A percentile compares a stretch with the other conserved stretches of the same genome.
Conservation (phyloP, 2,113 vertebrate genomes). For the Rhinoptilus africanus region DNA sequence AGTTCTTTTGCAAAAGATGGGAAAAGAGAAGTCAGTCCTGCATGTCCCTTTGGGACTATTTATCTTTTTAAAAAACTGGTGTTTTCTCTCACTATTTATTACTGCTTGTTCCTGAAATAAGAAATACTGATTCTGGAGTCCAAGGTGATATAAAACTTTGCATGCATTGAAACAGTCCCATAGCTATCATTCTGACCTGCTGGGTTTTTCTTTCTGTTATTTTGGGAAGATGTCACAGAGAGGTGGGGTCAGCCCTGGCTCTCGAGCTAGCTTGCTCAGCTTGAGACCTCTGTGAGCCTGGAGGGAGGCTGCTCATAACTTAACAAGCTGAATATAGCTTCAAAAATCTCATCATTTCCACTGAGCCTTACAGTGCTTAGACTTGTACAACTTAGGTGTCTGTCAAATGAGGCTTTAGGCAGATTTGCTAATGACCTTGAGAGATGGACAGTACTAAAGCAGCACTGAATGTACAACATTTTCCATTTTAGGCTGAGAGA, state of each 20-base stretch:
- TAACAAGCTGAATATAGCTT: background rate
- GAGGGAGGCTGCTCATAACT: background rate
- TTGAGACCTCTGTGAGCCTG: background rate
- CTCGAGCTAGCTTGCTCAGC: background rate
- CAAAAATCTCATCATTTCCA: constrained; percentile 18
- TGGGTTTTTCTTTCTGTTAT: background rate
- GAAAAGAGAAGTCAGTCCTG: background rate
- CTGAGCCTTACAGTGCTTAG: background rate
- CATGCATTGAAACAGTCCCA: background rate
- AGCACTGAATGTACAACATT: background rate
- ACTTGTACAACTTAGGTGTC: background rate
- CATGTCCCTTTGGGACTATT: background rate
- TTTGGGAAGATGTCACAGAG: background rate
- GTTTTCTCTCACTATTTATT: background rate
- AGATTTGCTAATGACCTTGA: background rate
- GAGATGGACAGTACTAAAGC: background rate
- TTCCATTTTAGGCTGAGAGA: background rate
- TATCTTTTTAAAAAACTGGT: background rate
- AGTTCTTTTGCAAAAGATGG: background rate
- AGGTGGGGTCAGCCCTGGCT: background rate
- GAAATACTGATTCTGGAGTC: background rate
- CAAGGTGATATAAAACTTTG: background rate
- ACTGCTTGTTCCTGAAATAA: background rate
- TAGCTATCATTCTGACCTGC: background rate
- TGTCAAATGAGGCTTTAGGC: background rate